Evolutionary conservation across 2,797 vertebrate species (phyloP).

Genomic region (Leptatherina wallacei): DNA sequence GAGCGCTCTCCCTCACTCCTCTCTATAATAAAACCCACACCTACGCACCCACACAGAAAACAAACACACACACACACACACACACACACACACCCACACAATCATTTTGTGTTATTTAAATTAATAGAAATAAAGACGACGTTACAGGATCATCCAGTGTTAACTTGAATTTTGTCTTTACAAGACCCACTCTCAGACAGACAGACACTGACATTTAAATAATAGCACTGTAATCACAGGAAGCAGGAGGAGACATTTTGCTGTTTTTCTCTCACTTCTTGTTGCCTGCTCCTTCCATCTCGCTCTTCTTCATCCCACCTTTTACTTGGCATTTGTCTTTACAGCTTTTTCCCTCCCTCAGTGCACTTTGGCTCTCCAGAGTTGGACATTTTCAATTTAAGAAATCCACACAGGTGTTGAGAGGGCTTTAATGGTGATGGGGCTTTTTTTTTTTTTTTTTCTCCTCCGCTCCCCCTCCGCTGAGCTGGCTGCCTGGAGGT

Average conservation of each 20-base stretch:
- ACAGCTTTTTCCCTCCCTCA: conserved; percentile 12
- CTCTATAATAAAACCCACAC: conserved; percentile 21
- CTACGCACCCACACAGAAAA: conserved; percentile 4
- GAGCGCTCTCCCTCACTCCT: conserved; percentile 34
- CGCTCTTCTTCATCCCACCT: conserved; percentile 32
- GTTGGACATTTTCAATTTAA: conserved; percentile 69
- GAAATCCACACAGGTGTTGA: conserved; percentile 72
- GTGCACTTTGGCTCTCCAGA: conserved; percentile 32
- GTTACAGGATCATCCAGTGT: conserved; percentile 41
- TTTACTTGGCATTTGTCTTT: conserved; percentile 49
- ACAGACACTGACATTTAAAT: conserved; percentile 68
- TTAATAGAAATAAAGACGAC: conserved; percentile 52
- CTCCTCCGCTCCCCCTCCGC: conserved; percentile 33
- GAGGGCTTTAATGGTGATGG: conserved; percentile 60
- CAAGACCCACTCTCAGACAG: conserved; percentile 31
- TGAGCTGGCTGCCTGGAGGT: conserved; percentile 57
- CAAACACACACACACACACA: conserved; percentile 10
- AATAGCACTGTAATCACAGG: conserved; percentile 63
- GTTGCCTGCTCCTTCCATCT: conserved; percentile 49
- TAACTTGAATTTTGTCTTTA: conserved; percentile 39
- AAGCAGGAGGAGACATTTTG: conserved; percentile 42
- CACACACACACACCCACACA: conserved; percentile 15
- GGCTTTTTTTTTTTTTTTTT: conserved; percentile 40
- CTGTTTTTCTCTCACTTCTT: conserved; percentile 48
- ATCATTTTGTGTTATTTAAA: conserved; percentile 35